Conservation (phyloP, 2,888 invertebrate genomes). For the Drosophila robusta region DNA sequence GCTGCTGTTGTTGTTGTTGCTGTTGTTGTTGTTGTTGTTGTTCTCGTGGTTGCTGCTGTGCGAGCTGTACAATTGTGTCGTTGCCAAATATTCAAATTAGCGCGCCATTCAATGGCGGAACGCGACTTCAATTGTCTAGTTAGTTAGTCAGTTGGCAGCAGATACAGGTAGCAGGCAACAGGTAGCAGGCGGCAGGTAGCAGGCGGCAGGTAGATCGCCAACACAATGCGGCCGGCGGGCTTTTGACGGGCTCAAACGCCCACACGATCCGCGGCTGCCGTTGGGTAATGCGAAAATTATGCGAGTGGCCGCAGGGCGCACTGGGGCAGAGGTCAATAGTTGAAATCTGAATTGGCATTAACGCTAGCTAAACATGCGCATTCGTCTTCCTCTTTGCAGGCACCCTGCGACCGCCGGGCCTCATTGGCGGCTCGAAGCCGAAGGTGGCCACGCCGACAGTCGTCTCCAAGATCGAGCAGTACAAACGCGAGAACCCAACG, state of each 20-base stretch:
- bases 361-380: constrained; percentile 1
- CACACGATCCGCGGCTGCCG: constrained; percentile 50
- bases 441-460: constrained; percentile 99
- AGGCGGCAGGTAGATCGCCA: constrained; percentile 14
- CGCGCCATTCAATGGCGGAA: constrained; percentile 58
- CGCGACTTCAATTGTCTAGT: constrained; percentile 74
- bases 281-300: constrained; percentile 74
- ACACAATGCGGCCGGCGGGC: constrained; percentile 57
- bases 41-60: background rate
- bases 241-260: constrained; percentile 66
- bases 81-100: constrained; percentile 79
- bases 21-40: constrained; percentile 24
- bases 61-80: constrained; percentile 31
- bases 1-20: constrained; percentile 6
- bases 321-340: constrained; percentile 22
- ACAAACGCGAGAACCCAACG: constrained; percentile 98
- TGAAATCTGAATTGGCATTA: constrained; percentile 10
- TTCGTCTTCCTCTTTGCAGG: constrained; percentile 87
- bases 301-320: constrained; percentile 36
- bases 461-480: constrained; percentile 98
- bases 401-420: constrained; percentile 94
- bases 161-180: constrained; percentile 4
- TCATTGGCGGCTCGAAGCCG: constrained; percentile 98
- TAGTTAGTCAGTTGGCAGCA: constrained; percentile 44
- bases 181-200: constrained; percentile 23